Percentiles rank a stretch among this genome's conserved stretches.
These are phyloP conservation scores for Cyclophora punctaria DNA, from an alignment of 2,888 invertebrate species.

Conservation along the genomic window DNA sequence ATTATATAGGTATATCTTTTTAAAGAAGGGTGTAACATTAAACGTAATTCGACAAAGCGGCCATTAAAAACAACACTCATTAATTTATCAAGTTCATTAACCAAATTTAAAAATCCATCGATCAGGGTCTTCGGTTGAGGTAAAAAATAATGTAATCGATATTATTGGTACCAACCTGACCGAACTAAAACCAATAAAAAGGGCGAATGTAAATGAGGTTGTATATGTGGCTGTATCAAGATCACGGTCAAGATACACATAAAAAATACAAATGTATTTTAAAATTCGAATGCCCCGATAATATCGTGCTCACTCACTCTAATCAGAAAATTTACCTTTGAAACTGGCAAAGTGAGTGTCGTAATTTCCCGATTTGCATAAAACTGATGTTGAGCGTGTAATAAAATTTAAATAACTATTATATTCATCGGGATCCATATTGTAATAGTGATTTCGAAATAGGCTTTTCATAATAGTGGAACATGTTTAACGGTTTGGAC, in stretches of 20 bases:
- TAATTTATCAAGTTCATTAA: slow-evolving; percentile 1
- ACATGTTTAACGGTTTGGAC: slow-evolving; percentile 1
- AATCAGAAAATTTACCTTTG: slow-evolving; percentile 12
- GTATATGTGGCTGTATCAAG: slow-evolving; percentile 12
- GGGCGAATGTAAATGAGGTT: slow-evolving; percentile 13
- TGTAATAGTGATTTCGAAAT: slow-evolving; percentile 20
- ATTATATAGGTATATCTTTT: too few species aligned
- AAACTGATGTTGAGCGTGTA: slow-evolving; percentile 17
- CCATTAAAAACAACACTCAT: slow-evolving; percentile 4
- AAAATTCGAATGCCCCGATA: slow-evolving; percentile 14
- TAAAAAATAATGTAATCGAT: slow-evolving; percentile 9
- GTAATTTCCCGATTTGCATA: slow-evolving; percentile 24
- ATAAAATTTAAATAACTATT: slow-evolving; percentile 27
- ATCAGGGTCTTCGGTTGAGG: slow-evolving; percentile 1
- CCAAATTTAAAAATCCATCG: not conserved
- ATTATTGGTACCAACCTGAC: slow-evolving; percentile 7
- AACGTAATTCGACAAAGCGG: too few species aligned
- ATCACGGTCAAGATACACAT: slow-evolving; percentile 18
- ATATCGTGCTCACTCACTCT: slow-evolving; percentile 8
- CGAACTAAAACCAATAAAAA: slow-evolving; percentile 11
- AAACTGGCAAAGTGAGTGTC: slow-evolving; percentile 18
- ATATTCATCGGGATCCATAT: slow-evolving; percentile 16
- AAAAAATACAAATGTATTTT: slow-evolving; percentile 14
- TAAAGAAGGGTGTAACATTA: too few species aligned
- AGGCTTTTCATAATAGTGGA: slow-evolving; percentile 13